Evolutionary conservation across 2,797 vertebrate species (phyloP).

Genomic region (Falco novaeseelandiae): DNA sequence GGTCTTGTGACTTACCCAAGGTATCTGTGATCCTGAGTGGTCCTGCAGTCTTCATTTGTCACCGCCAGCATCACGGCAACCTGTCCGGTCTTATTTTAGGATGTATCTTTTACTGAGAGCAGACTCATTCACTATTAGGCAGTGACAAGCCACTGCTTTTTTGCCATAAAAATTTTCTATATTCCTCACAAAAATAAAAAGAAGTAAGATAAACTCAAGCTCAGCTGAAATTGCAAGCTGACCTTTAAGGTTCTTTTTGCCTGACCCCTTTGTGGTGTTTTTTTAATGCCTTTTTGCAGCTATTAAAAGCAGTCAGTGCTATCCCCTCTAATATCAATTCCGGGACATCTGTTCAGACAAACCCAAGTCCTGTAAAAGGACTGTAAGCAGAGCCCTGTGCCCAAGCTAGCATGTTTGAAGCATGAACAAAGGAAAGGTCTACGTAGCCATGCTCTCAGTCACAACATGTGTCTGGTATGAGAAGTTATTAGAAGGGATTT

Average conservation of each 20-base stretch:
- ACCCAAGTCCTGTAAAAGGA: not conserved
- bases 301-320: not conserved
- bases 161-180: not conserved
- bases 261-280: not conserved
- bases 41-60: not conserved
- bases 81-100: not conserved
- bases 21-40: not conserved
- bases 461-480: not conserved
- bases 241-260: not conserved
- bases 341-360: not conserved
- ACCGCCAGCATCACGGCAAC: not conserved
- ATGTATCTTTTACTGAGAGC: not conserved
- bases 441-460: not conserved
- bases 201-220: not conserved
- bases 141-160: not conserved
- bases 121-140: not conserved
- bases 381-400: not conserved
- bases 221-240: not conserved
- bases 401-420: fast-evolving
- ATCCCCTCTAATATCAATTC: not conserved
- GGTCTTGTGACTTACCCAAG: not conserved
- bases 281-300: not conserved
- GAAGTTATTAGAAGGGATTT: not conserved
- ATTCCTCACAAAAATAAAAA: not conserved
- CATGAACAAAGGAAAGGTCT: not conserved